These are phyloP conservation scores for Hipparchia semele DNA, from an alignment of 2,888 invertebrate species.

Conservation along the genomic window DNA sequence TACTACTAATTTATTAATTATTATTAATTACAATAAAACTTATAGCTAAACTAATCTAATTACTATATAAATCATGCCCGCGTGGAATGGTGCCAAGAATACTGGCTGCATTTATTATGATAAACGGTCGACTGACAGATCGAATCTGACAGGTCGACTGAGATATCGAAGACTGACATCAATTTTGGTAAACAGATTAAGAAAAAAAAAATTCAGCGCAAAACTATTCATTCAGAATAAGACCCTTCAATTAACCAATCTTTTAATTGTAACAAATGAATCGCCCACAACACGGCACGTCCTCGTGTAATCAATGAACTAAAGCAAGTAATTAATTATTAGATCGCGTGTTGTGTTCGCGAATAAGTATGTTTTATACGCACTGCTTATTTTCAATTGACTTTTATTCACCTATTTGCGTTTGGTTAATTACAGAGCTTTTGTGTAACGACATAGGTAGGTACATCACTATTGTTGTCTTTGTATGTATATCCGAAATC, in stretches of 20 bases:
- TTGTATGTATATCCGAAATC: not conserved
- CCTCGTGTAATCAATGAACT: constrained; percentile 30
- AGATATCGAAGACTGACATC: not conserved
- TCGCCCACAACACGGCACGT: constrained; percentile 20
- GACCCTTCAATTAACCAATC: constrained; percentile 20
- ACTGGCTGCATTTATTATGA: too few species aligned
- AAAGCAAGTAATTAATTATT: constrained; percentile 21
- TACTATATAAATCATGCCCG: too few species aligned
- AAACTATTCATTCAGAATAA: constrained; percentile 29
- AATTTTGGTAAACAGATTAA: not conserved
- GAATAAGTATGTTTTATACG: constrained; percentile 44
- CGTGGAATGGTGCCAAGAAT: too few species aligned
- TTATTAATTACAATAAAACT: too few species aligned
- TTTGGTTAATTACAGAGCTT: constrained; percentile 22
- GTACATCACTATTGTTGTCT: not conserved
- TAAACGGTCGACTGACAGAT: too few species aligned
- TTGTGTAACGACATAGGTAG: not conserved
- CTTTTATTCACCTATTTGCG: constrained; percentile 11
- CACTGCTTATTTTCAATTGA: constrained; percentile 45
- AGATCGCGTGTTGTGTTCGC: constrained; percentile 26
- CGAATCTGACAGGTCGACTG: too few species aligned
- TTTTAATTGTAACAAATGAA: constrained; percentile 17
- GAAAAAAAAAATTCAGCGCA: not conserved
- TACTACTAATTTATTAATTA: too few species aligned
- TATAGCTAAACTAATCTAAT: too few species aligned